Evolutionary conservation across 1,140 invertebrate species (phyloP).

Genomic region (Delia radicum): DNA sequence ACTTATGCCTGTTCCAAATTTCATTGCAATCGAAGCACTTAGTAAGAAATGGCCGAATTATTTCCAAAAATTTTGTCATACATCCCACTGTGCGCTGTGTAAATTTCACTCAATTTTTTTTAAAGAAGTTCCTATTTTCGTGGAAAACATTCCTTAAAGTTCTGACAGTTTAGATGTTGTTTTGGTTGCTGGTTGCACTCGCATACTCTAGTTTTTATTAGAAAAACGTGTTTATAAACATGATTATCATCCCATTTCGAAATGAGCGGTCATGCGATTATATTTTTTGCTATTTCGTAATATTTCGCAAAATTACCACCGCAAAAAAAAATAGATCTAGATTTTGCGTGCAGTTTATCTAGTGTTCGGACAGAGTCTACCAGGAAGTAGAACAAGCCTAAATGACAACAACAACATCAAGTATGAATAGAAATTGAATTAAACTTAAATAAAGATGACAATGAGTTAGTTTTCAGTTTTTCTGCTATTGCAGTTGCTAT

Average conservation of each 20-base stretch:
- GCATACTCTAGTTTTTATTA: neutral
- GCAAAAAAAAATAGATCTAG: neutral
- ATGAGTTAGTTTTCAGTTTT: neutral
- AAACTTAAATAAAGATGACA: neutral
- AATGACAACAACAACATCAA: neutral
- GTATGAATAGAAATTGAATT: neutral
- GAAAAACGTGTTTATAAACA: neutral
- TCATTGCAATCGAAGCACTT: too few species aligned
- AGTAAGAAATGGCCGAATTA: too few species aligned
- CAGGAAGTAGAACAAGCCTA: constrained; percentile 1
- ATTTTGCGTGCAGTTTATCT: neutral
- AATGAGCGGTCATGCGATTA: neutral
- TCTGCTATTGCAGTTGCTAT: neutral
- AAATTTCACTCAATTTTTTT: too few species aligned
- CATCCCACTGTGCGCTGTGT: too few species aligned
- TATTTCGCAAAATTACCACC: neutral
- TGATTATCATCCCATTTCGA: constrained; percentile 4
- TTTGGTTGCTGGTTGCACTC: neutral
- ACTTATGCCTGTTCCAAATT: too few species aligned
- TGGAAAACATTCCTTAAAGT: too few species aligned
- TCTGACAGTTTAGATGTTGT: too few species aligned
- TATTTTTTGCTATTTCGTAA: neutral
- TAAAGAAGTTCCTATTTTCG: neutral
- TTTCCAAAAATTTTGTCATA: too few species aligned
- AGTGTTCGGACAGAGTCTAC: neutral